Evolutionary conservation across 2,113 vertebrate genomes (phyloP).

Genomic region (Pantherophis guttatus): DNA sequence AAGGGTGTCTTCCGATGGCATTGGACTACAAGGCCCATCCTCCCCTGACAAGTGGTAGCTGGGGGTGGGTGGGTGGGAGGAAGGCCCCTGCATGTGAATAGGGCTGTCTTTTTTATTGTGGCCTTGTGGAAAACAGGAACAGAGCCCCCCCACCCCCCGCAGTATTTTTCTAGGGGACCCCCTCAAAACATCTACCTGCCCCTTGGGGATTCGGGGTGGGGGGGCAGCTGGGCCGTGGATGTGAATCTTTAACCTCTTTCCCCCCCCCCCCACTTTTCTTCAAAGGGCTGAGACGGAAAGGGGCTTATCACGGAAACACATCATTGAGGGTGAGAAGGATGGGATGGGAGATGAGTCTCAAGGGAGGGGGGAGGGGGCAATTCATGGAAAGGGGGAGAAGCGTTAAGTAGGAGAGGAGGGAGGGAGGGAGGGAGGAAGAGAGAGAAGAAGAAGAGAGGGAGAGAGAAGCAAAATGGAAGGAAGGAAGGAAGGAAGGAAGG

Average conservation of each 20-base stretch:
- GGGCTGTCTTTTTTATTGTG: not conserved
- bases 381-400: no score
- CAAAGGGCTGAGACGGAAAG: slow-evolving; percentile 87
- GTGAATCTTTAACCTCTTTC: not conserved
- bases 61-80: no score
- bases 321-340: slow-evolving; percentile 82
- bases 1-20: not conserved
- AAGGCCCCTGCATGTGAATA: not conserved
- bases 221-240: not conserved
- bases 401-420: not conserved
- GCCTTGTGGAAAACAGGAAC: not conserved
- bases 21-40: not conserved
- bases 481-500: no score
- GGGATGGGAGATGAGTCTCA: not conserved
- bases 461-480: no score
- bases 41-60: not conserved
- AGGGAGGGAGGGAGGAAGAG: no score
- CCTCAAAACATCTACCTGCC: not conserved
- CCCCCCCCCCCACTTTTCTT: not conserved
- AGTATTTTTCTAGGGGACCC: not conserved
- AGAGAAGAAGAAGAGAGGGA: no score
- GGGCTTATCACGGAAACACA: slow-evolving; percentile 90
- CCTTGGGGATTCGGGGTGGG: not conserved
- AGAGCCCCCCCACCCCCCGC: fast-evolving
- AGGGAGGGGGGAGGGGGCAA: not conserved